Evolutionary conservation across 2,888 invertebrate genomes (phyloP).

Genomic region (Ariolimax columbianus): DNA sequence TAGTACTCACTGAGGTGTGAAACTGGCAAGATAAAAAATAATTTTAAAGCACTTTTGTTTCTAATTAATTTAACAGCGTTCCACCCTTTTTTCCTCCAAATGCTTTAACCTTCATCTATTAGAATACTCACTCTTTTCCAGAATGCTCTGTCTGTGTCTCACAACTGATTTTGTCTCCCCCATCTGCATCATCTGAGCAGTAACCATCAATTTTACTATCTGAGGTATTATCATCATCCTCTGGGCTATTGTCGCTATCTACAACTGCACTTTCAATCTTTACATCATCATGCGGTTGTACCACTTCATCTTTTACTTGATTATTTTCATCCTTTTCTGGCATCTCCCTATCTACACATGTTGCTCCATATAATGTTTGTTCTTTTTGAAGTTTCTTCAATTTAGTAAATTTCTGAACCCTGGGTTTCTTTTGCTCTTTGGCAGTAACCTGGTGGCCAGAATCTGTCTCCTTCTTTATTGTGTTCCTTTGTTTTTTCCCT

Average conservation of each 20-base stretch:
- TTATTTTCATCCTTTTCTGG: constrained; percentile 16
- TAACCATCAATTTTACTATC: constrained; percentile 3
- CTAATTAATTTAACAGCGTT: too few relatives aligned
- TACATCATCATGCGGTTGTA: not conserved
- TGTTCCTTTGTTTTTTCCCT: not conserved
- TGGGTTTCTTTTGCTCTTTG: constrained; percentile 1
- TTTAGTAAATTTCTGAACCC: constrained; percentile 26
- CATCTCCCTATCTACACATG: not conserved
- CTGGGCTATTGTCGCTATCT: not conserved
- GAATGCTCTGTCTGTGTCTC: constrained; percentile 37
- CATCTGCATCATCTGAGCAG: constrained; percentile 26
- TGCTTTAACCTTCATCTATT: not conserved
- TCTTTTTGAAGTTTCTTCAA: constrained; percentile 21
- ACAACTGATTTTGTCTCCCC: constrained; percentile 28
- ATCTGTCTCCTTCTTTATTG: constrained; percentile 24
- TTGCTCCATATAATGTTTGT: not conserved
- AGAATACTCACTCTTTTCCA: constrained; percentile 44
- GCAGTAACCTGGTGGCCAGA: not conserved
- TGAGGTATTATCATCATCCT: constrained; percentile 8
- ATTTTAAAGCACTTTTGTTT: too few relatives aligned
- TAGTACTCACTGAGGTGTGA: too few relatives aligned
- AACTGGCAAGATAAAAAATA: too few relatives aligned
- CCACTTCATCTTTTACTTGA: not conserved
- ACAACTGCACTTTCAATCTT: not conserved
- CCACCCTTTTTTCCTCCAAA: too few relatives aligned